Conservation (phyloP, 2,113 vertebrate genomes). For the Shinisaurus crocodilurus region DNA sequence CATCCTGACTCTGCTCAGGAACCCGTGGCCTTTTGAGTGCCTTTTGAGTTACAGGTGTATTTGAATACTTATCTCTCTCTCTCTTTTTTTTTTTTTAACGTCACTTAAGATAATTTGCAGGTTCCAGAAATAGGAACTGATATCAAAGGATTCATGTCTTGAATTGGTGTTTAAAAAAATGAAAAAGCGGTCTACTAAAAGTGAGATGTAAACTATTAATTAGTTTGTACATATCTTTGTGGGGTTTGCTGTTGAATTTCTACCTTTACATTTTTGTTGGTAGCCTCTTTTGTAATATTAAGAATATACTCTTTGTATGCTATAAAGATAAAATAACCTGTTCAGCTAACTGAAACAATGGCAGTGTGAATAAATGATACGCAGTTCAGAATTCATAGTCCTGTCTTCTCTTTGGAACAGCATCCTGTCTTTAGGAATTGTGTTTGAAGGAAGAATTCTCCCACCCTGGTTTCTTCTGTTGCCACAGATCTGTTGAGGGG, state of each 20-base stretch:
- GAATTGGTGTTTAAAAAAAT: conserved; percentile 18
- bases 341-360: neutral
- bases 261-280: conserved; percentile 39
- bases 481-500: neutral
- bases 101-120: conserved; percentile 58
- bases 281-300: conserved; percentile 62
- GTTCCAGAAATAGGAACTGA: conserved; percentile 58
- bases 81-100: conserved; percentile 29
- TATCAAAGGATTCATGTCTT: conserved; percentile 63
- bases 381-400: neutral
- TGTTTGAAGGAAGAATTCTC: no score
- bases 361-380: conserved; percentile 59
- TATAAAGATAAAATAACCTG: conserved; percentile 28
- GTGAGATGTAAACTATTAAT: neutral
- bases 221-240: conserved; percentile 41
- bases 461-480: neutral
- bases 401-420: neutral
- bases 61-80: conserved; percentile 17
- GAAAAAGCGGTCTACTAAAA: conserved; percentile 18
- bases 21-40: conserved; percentile 76
- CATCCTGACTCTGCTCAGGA: conserved; percentile 75
- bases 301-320: conserved; percentile 61
- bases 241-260: conserved; percentile 31
- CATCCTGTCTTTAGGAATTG: no score
- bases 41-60: conserved; percentile 66